Percentiles rank a stretch among this genome's conserved stretches.
Conservation (phyloP, 2,797 vertebrate genomes). For the Bradypodion ventrale region DNA sequence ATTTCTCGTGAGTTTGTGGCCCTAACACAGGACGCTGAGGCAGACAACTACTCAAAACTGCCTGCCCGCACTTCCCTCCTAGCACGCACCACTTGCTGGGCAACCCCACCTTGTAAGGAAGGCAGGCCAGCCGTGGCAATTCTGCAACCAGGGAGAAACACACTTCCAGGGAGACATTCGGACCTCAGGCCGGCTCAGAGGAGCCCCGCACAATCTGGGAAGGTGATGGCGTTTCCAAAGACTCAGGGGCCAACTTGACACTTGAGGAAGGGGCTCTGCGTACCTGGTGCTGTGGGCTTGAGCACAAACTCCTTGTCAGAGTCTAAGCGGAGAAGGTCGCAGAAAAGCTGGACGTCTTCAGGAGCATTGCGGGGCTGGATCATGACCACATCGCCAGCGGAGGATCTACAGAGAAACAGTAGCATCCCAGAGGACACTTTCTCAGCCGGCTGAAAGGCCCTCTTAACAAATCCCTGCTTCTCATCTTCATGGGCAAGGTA, state of each 20-base stretch:
- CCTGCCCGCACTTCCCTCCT: not conserved
- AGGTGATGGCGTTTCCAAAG: not conserved
- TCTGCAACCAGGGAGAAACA: not conserved
- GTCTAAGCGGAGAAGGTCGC: conserved; percentile 82
- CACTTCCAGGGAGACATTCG: not conserved
- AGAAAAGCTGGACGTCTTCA: conserved; percentile 82
- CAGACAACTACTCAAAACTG: not conserved
- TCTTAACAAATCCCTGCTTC: too few species aligned
- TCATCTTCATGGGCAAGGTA: too few species aligned
- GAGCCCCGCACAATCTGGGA: not conserved
- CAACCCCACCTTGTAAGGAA: not conserved
- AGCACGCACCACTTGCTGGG: not conserved
- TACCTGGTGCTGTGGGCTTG: conserved; percentile 72
- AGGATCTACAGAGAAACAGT: conserved; percentile 75
- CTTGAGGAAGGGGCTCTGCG: not conserved
- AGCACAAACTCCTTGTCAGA: conserved; percentile 80
- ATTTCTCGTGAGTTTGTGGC: too few species aligned
- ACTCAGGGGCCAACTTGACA: too few species aligned
- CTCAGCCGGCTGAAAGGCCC: too few species aligned
- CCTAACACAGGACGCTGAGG: not conserved
- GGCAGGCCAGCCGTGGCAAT: not conserved
- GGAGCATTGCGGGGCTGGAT: conserved; percentile 83
- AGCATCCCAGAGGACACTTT: not conserved
- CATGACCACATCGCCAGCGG: conserved; percentile 87
- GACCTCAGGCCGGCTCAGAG: too few species aligned